Percentiles rank a stretch among this genome's conserved stretches.
Evolutionary conservation across 2,113 vertebrate species (phyloP).

Genomic region (Aix galericulata): DNA sequence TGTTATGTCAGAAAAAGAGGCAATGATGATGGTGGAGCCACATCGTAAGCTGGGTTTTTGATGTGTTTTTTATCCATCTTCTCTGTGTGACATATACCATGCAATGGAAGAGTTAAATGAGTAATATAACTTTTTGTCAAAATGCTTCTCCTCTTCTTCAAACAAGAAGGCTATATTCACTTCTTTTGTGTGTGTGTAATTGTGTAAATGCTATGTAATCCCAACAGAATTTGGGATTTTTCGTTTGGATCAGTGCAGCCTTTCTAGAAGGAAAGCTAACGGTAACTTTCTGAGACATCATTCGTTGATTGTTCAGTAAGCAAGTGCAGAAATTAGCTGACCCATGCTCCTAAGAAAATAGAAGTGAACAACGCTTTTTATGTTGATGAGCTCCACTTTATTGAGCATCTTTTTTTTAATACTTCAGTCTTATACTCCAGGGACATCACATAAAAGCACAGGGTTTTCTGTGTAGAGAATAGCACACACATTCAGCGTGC

Average conservation of each 20-base stretch:
- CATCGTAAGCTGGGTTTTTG: conserved; percentile 87
- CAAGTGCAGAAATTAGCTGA: not conserved
- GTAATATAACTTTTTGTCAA: not conserved
- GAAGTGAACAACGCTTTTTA: not conserved
- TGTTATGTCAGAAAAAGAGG: conserved; percentile 99
- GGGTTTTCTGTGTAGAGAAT: not conserved
- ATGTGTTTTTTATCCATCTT: not conserved
- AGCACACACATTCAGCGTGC: not conserved
- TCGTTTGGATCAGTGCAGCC: not conserved
- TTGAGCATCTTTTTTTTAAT: not conserved
- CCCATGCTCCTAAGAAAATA: not conserved
- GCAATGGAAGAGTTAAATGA: not conserved
- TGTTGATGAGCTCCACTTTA: not conserved
- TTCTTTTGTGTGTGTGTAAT: not conserved
- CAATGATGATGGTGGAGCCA: conserved; percentile 99
- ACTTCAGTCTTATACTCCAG: not conserved
- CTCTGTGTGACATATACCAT: not conserved
- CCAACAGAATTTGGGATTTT: not conserved
- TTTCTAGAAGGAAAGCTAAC: not conserved
- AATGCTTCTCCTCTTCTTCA: conserved; percentile 11
- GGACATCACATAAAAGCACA: not conserved
- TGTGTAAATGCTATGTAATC: not conserved
- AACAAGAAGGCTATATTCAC: not conserved
- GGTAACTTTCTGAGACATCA: not conserved
- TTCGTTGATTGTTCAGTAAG: not conserved